Conservation (phyloP, 2,113 vertebrate species). For the Nanorana parkeri region DNA sequence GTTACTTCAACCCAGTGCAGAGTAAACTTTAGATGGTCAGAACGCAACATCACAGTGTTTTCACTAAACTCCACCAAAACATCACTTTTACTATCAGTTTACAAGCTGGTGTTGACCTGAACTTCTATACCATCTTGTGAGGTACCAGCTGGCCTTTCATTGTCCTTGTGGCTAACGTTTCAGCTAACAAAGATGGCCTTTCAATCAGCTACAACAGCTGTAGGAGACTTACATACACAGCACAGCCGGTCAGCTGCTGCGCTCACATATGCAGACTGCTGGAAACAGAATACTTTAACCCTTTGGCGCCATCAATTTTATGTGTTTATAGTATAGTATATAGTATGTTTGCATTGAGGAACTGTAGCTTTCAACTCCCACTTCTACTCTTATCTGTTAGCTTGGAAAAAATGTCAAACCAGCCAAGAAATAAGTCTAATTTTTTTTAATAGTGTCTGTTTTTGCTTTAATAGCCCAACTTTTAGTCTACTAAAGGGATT, state of each 20-base stretch:
- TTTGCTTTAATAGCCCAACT: too few relatives aligned
- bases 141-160: constrained; percentile 70
- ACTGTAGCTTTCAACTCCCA: constrained; percentile 4
- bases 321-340: constrained; percentile 38
- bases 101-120: constrained; percentile 60
- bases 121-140: constrained; percentile 61
- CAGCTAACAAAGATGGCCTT: constrained; percentile 76
- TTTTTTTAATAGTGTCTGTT: too few relatives aligned
- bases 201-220: constrained; percentile 75
- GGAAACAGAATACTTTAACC: constrained; percentile 60
- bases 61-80: constrained; percentile 53
- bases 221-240: constrained; percentile 64
- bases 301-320: constrained; percentile 58
- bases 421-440: too few relatives aligned
- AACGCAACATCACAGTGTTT: constrained; percentile 53
- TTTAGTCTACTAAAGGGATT: too few relatives aligned
- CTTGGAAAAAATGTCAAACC: too few relatives aligned
- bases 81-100: constrained; percentile 62
- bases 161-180: constrained; percentile 72
- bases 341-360: constrained; percentile 23
- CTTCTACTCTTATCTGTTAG: background rate
- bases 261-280: constrained; percentile 59
- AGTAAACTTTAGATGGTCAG: too few relatives aligned
- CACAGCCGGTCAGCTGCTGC: constrained; percentile 71
- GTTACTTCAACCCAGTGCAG: too few relatives aligned